Conservation (phyloP, 1,140 invertebrate genomes). For the Drosophila ironensis region DNA sequence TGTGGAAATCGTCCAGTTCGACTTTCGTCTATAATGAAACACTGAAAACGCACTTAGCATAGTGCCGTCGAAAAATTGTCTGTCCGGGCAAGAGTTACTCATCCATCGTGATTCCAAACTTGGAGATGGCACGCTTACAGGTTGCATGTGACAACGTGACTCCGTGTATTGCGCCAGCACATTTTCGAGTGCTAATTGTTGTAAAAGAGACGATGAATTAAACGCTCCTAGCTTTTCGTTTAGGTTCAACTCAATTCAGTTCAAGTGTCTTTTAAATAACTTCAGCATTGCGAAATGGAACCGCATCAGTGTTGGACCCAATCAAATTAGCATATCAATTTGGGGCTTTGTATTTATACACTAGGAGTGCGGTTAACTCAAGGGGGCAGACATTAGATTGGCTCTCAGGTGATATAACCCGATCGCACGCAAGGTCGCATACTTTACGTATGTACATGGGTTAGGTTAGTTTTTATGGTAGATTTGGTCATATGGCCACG, state of each 20-base stretch:
- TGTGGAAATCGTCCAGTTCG: conserved; percentile 7
- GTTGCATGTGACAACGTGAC: conserved; percentile 58
- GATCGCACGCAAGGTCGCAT: conserved; percentile 21
- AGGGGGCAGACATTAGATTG: conserved; percentile 17
- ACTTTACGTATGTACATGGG: conserved; percentile 38
- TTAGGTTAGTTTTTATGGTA: conserved; percentile 39
- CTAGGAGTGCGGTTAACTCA: conserved; percentile 26
- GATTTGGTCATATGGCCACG: conserved; percentile 25
- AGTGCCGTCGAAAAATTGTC: background rate
- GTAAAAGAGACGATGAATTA: conserved; percentile 35
- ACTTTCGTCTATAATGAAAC: conserved; percentile 1
- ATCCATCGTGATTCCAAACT: conserved; percentile 28
- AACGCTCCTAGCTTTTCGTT: background rate
- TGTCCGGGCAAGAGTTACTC: conserved; percentile 5
- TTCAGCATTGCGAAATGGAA: conserved; percentile 18
- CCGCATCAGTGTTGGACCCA: conserved; percentile 2
- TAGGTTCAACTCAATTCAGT: background rate
- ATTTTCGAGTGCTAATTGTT: conserved; percentile 54
- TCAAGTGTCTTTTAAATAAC: conserved; percentile 4
- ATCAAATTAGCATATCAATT: conserved; percentile 59
- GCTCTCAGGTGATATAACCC: conserved; percentile 9
- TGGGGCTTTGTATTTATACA: conserved; percentile 9
- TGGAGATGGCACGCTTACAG: conserved; percentile 54
- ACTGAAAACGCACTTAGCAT: background rate
- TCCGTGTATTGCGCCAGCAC: conserved; percentile 37